Evolutionary conservation across 2,113 vertebrate genomes (phyloP), one percentile per base, ranked within the genome.

Genomic region (Choloepus hoffmanni): DNA sequence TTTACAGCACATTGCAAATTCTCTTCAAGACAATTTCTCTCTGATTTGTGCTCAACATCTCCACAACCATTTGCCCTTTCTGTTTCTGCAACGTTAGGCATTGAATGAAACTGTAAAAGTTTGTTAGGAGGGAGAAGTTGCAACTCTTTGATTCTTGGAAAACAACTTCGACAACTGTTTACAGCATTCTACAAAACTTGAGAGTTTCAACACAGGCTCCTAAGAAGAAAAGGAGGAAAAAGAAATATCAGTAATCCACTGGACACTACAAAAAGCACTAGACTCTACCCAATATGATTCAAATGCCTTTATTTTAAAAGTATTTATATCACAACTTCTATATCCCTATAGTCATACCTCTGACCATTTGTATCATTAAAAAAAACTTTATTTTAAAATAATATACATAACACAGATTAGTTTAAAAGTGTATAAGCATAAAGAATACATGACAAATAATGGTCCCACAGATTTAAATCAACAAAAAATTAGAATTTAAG

Each of bases 61-160:
- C 98, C 98, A 92, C 99, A 96, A 92, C 98, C 97, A 95, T 98
- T 98, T 97, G 98, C 95, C 93, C 98, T 99, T 98, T 99, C 99
- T 98, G 98, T 98, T 98, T 99, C 99, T 97, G 98, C 98, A 95
- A 99, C 97, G 98, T 99, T 99, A 98, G 99, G 99, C 99, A 99
- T 99, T 98, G 99, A 99, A 98, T 72, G 94, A 96, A 96, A 96
- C 89, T 96, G 63, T 50, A 62, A 86, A 65, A 62, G 94, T 90
- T 50, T 81, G 33, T 73, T 58, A 40, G 0, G 0, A 95, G 89
- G 65, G 97, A 97, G 14, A 91, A 94, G 63, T 23, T 33, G 43
- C 84, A 73, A 72, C 28, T 58, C 82, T 93, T 77, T 84, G n/a
- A 14, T 73, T 88, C 94, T 95, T 72, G 85, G 40, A 89, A 85